Conservation (phyloP, 2,797 vertebrate species). For the Rhinella marina region DNA sequence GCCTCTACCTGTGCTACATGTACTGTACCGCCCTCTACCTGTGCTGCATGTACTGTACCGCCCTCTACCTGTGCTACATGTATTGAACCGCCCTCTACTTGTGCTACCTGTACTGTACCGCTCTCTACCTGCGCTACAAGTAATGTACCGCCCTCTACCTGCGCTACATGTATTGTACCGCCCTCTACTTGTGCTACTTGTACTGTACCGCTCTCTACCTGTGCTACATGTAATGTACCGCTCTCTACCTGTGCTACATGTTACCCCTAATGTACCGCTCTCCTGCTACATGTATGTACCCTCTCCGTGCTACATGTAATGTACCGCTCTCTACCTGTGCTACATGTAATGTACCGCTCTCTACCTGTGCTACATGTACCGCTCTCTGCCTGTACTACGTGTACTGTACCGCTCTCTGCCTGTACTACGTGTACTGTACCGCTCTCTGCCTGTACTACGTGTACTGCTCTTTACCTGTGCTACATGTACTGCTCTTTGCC, state of each 20-base stretch:
- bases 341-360: too few species aligned
- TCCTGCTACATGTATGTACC: not conserved
- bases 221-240: not conserved
- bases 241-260: too few species aligned
- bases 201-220: not conserved
- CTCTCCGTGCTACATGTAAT: not conserved
- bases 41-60: not conserved
- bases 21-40: not conserved
- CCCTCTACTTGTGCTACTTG: not conserved
- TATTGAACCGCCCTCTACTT: not conserved
- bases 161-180: too few species aligned
- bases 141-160: too few species aligned
- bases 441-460: too few species aligned
- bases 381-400: too few species aligned
- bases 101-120: not conserved
- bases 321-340: not conserved
- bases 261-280: not conserved
- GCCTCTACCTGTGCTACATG: not conserved
- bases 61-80: not conserved
- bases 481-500: too few species aligned
- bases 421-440: too few species aligned
- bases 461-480: too few species aligned
- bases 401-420: too few species aligned
- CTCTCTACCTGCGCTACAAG: not conserved
- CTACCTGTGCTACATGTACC: too few species aligned